Percentiles rank a stretch among this genome's conserved stretches.
Conservation (phyloP, 2,797 vertebrate genomes). For the Cygnus olor region DNA sequence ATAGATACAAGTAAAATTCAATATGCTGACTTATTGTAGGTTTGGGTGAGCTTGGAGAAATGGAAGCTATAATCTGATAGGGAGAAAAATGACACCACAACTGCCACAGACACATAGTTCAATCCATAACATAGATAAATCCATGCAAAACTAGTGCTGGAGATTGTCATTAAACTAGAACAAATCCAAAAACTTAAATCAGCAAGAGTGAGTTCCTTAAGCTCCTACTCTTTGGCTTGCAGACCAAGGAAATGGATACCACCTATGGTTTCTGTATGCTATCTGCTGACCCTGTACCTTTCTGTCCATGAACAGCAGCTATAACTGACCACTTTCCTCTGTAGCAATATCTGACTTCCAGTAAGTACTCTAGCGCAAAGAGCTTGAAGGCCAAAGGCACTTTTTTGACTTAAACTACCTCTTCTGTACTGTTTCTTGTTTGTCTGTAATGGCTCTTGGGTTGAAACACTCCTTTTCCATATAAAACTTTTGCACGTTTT, state of each 20-base stretch:
- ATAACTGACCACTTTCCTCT: not conserved
- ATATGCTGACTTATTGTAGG: not conserved
- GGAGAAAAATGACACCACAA: not conserved
- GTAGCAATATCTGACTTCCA: not conserved
- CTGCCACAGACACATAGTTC: not conserved
- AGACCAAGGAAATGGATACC: not conserved
- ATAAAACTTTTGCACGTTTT: not conserved
- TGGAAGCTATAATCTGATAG: not conserved
- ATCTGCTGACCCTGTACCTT: not conserved
- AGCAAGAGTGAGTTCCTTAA: not conserved
- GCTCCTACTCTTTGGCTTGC: not conserved
- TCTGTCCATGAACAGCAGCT: not conserved
- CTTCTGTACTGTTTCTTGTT: not conserved
- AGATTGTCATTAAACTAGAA: not conserved
- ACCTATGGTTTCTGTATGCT: not conserved
- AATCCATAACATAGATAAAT: not conserved
- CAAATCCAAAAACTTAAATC: not conserved
- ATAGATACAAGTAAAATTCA: not conserved
- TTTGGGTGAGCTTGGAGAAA: not conserved
- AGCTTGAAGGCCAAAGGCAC: not conserved
- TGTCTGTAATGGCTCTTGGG: not conserved
- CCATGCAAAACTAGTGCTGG: not conserved
- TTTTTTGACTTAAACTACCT: not conserved
- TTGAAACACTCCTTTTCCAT: not conserved
- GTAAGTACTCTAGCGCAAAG: not conserved